Conservation (phyloP, 2,113 vertebrate genomes). For the Sorex fumeus region DNA sequence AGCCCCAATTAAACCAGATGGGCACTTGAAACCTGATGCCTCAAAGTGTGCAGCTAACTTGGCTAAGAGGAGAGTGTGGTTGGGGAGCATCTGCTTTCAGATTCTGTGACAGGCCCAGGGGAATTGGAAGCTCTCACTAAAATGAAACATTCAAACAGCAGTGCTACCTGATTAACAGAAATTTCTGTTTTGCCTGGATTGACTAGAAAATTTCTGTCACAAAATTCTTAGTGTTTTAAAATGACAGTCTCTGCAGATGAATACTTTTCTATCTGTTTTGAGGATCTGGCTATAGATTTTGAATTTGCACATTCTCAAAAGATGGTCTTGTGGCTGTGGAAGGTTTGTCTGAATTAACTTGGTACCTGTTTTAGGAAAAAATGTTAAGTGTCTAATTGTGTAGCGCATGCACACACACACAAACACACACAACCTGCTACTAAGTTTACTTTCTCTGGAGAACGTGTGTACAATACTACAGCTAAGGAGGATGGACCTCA, state of each 20-base stretch:
- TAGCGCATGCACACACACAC: background rate
- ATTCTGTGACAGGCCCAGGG: background rate
- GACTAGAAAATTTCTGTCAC: conserved; percentile 8
- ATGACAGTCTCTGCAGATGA: background rate
- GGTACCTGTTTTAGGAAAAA: background rate
- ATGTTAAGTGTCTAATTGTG: background rate
- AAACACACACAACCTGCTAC: background rate
- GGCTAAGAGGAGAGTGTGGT: background rate
- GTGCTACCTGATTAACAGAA: background rate
- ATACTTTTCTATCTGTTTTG: conserved; percentile 36
- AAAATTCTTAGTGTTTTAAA: conserved; percentile 32
- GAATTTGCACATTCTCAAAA: conserved; percentile 28
- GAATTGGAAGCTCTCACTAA: background rate
- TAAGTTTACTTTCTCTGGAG: background rate
- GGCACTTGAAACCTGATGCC: background rate
- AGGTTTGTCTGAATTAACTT: background rate
- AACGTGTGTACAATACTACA: too few relatives aligned
- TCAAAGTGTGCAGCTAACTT: too few relatives aligned
- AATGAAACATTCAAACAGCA: background rate
- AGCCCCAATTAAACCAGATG: background rate
- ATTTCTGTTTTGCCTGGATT: background rate
- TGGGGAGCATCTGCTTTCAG: background rate
- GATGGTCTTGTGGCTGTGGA: background rate
- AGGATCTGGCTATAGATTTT: background rate
- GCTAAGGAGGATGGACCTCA: too few relatives aligned